Percentiles rank a stretch among this genome's conserved stretches.
Conservation (phyloP, 2,888 invertebrate species). For the Standfussiana lucernea region DNA sequence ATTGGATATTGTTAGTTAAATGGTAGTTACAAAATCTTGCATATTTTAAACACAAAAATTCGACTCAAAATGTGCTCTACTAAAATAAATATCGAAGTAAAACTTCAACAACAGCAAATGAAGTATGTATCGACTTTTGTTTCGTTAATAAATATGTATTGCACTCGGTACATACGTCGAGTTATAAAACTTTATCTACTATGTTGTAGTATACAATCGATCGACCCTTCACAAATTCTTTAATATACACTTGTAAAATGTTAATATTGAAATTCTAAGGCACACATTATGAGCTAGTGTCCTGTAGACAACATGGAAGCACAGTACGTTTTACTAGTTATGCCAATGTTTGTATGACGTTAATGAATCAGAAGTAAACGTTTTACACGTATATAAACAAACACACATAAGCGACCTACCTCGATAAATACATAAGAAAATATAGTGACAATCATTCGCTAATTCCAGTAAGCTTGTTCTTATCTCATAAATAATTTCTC, state of each 20-base stretch:
- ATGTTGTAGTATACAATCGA: constrained; percentile 58
- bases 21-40: constrained; percentile 75
- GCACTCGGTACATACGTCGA: constrained; percentile 80
- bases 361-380: constrained; percentile 80
- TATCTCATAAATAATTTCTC: constrained; percentile 91
- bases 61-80: constrained; percentile 67
- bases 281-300: constrained; percentile 82
- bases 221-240: constrained; percentile 55
- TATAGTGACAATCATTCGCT: constrained; percentile 87
- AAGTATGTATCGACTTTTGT: constrained; percentile 64
- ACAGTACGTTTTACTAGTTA: constrained; percentile 65
- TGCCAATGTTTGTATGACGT: constrained; percentile 66
- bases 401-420: constrained; percentile 89
- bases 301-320: constrained; percentile 78
- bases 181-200: constrained; percentile 68
- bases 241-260: constrained; percentile 70
- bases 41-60: constrained; percentile 69
- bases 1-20: constrained; percentile 83
- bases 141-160: constrained; percentile 86
- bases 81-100: constrained; percentile 64
- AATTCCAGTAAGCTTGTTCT: constrained; percentile 87
- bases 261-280: constrained; percentile 79
- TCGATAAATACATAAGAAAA: constrained; percentile 90
- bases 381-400: constrained; percentile 86
- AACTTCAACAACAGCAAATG: constrained; percentile 62